Evolutionary conservation across 2,113 vertebrate species (phyloP), one percentile per base, ranked within the genome.

Genomic region (Egretta garzetta): DNA sequence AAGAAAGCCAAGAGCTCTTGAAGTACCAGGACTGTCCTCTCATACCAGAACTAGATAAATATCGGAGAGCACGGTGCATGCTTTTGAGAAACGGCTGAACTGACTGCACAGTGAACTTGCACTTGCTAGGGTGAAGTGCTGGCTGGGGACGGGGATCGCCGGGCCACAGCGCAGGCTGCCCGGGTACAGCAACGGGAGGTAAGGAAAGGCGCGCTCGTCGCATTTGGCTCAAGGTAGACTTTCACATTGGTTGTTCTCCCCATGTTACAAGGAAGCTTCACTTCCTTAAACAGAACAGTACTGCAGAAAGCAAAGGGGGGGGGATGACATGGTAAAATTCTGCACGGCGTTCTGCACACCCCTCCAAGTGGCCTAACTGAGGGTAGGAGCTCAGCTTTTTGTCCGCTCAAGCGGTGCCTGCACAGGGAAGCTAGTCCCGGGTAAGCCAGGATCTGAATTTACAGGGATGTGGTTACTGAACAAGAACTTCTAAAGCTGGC

Each of bases 301-400:
- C 67, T 37, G 80, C 76, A 14, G 21, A 23, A 62, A 55, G 63
- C 33, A 8, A 19, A 10, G 49, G 18, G 8, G 18, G 8, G 8
- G 64, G 28, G 27, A 11, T 1, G 56, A 17, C 37, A 3, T 1
- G 56, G 15, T 37, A 3, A 18, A 58, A 56, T 8, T 18, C 39
- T 5, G 4, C 75, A 3, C 16, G 4, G 71, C 16, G 1, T 19
- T 30, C 10, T 3, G 17, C 58, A 14, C 28, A 28, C 52, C 58
- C 87, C 71, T 35, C 1, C 0, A 19, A 60, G 35, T 2, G 43
- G 63, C 63, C 53, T 22, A 0, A 0, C 7, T 1, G 13, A 47
- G 27, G 33, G 71, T 2, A 28, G 73, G 50, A 41, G 47, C 58
- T 73, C 12, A 2, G 28, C 67, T 62, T 37, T 28, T 3, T 41